Conservation (phyloP, 2,888 invertebrate species). For the Zele albiditarsus region DNA sequence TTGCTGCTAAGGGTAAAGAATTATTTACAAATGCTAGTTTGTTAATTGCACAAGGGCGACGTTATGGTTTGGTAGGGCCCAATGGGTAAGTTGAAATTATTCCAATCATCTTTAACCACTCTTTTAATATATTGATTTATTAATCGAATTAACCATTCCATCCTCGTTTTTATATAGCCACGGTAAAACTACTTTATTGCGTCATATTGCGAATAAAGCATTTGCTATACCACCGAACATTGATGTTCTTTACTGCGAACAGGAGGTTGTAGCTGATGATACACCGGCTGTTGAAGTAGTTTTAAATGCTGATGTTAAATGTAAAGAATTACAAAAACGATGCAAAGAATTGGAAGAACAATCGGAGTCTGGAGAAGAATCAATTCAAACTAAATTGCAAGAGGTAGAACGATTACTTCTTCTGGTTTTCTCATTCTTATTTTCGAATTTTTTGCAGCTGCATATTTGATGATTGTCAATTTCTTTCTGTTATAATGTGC, state of each 20-base stretch:
- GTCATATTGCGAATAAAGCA: constrained; percentile 92
- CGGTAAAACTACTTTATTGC: constrained; percentile 96
- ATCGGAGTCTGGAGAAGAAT: constrained; percentile 82
- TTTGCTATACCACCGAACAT: constrained; percentile 97
- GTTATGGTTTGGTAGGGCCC: constrained; percentile 98
- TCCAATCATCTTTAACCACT: background rate
- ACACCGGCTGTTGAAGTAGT: constrained; percentile 95
- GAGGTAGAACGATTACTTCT: constrained; percentile 77
- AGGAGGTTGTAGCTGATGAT: constrained; percentile 97
- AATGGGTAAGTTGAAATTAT: constrained; percentile 82
- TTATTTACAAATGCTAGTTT: constrained; percentile 96
- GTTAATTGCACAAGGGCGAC: constrained; percentile 92
- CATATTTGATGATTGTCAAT: constrained; percentile 21
- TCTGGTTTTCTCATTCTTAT: background rate
- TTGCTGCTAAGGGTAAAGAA: constrained; percentile 97
- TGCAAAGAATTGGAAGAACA: constrained; percentile 86
- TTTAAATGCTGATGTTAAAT: constrained; percentile 92
- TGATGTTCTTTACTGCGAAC: constrained; percentile 97
- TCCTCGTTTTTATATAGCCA: constrained; percentile 77
- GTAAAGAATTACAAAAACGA: constrained; percentile 87
- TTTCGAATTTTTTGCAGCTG: constrained; percentile 20
- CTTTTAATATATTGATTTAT: background rate
- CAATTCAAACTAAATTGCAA: constrained; percentile 85
- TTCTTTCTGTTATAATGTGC: constrained; percentile 32
- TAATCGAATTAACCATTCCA: background rate